phyloP scores from a whole-genome alignment of 2,888 invertebrate genomes.

The Scaptomyza reducta region DNA sequence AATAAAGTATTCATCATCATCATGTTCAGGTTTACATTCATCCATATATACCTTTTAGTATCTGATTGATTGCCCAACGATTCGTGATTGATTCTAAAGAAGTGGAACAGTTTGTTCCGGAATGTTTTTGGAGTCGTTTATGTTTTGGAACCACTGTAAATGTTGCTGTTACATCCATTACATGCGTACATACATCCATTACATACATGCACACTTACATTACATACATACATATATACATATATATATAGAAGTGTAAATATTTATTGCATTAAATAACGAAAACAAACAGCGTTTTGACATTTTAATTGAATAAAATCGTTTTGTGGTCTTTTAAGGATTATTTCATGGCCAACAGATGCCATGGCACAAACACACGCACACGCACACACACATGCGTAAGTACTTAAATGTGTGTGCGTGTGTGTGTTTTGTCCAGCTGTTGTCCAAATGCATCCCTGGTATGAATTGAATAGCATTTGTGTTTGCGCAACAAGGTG shows the following conservation, averaged over 20 bases:
- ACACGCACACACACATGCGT: slow-evolving; percentile 7
- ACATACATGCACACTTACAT: slow-evolving; percentile 1
- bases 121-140: neutral
- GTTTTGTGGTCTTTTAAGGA: slow-evolving; percentile 79
- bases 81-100: no score
- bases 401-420: slow-evolving; percentile 18
- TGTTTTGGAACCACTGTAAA: neutral
- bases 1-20: neutral
- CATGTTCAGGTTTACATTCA: no score
- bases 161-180: slow-evolving; percentile 2
- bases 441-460: slow-evolving; percentile 69
- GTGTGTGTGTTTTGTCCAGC: slow-evolving; percentile 33
- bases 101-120: neutral
- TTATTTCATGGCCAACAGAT: slow-evolving; percentile 76
- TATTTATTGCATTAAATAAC: slow-evolving; percentile 77
- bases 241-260: slow-evolving; percentile 62
- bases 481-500: slow-evolving; percentile 74
- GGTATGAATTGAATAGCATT: slow-evolving; percentile 71
- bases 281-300: slow-evolving; percentile 79
- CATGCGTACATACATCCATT: slow-evolving; percentile 5
- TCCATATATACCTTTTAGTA: no score
- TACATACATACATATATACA: slow-evolving; percentile 1
- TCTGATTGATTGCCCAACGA: no score
- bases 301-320: slow-evolving; percentile 79
- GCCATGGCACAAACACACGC: slow-evolving; percentile 21